Evolutionary conservation across 2,888 invertebrate genomes (phyloP).

Genomic region (Magallana nippona): DNA sequence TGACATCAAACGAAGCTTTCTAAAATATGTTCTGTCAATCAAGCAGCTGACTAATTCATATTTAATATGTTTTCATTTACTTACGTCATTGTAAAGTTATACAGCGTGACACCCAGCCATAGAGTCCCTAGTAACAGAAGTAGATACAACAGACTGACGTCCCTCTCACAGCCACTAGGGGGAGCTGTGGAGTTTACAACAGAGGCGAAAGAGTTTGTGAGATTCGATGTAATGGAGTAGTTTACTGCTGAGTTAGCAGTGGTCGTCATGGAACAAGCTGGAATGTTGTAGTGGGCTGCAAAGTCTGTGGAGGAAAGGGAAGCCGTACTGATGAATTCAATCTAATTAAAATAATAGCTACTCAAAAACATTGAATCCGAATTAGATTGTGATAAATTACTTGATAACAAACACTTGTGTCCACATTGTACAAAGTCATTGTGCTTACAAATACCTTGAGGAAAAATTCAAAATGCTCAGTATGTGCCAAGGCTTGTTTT

Average conservation of each 20-base stretch:
- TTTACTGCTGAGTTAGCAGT: conserved; percentile 45
- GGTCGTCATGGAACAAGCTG: conserved; percentile 55
- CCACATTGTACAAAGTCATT: too few species aligned
- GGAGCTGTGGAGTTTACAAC: conserved; percentile 30
- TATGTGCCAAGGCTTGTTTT: too few species aligned
- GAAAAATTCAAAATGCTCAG: too few species aligned
- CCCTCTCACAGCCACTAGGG: conserved; percentile 79
- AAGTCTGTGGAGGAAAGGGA: conserved; percentile 59
- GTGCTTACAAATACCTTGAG: too few species aligned
- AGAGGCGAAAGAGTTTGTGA: neutral
- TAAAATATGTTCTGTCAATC: too few species aligned
- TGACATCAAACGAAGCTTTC: neutral
- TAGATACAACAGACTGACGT: conserved; percentile 83
- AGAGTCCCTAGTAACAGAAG: conserved; percentile 83
- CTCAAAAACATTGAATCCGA: too few species aligned
- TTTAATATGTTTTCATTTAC: conserved; percentile 52
- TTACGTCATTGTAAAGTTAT: conserved; percentile 84
- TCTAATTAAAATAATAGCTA: too few species aligned
- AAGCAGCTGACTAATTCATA: too few species aligned
- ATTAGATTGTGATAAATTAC: too few species aligned
- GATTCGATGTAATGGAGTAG: conserved; percentile 21
- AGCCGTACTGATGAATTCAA: neutral
- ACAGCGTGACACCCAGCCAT: conserved; percentile 83
- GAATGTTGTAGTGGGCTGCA: conserved; percentile 61
- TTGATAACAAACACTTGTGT: too few species aligned